phyloP scores from a whole-genome alignment of 2,888 invertebrate species.

The Lordiphosa fenestrarum region DNA sequence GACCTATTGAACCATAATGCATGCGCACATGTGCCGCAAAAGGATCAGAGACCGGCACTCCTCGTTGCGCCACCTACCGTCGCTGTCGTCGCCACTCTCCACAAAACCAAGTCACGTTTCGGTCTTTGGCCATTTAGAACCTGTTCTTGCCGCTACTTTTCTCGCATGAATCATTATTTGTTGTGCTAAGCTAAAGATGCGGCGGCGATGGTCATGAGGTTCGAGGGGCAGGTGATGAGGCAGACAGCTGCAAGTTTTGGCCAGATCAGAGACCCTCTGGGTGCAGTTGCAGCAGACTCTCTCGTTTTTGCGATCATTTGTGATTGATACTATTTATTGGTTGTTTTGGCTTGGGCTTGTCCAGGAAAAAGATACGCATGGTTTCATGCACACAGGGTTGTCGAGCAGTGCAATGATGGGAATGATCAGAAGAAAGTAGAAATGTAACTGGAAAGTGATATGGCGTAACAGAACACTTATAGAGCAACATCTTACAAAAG shows the following conservation, averaged over 20 bases:
- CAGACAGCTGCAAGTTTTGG: slow-evolving; percentile 66
- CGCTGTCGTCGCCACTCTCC: neutral
- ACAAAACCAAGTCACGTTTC: slow-evolving; percentile 47
- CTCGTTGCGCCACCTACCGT: slow-evolving; percentile 14
- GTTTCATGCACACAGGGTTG: slow-evolving; percentile 47
- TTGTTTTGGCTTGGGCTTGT: slow-evolving; percentile 45
- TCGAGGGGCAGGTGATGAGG: slow-evolving; percentile 24
- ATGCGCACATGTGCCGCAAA: slow-evolving; percentile 66
- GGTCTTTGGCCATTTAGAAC: slow-evolving; percentile 39
- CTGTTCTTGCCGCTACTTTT: slow-evolving; percentile 70
- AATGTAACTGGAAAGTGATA: no score
- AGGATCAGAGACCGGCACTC: slow-evolving; percentile 41
- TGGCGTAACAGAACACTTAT: no score
- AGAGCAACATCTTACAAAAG: no score
- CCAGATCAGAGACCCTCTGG: slow-evolving; percentile 59
- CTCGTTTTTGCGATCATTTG: slow-evolving; percentile 68
- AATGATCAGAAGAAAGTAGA: no score
- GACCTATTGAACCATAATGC: slow-evolving; percentile 78
- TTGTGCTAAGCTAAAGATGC: slow-evolving; percentile 38
- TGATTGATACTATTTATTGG: slow-evolving; percentile 72
- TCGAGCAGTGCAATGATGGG: slow-evolving; percentile 19
- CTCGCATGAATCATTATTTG: slow-evolving; percentile 74
- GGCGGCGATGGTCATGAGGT: slow-evolving; percentile 1
- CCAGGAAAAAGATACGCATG: slow-evolving; percentile 48
- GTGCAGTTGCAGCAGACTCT: slow-evolving; percentile 48